Conservation (phyloP, 1,140 invertebrate genomes). For the Heliconius hewitsoni region DNA sequence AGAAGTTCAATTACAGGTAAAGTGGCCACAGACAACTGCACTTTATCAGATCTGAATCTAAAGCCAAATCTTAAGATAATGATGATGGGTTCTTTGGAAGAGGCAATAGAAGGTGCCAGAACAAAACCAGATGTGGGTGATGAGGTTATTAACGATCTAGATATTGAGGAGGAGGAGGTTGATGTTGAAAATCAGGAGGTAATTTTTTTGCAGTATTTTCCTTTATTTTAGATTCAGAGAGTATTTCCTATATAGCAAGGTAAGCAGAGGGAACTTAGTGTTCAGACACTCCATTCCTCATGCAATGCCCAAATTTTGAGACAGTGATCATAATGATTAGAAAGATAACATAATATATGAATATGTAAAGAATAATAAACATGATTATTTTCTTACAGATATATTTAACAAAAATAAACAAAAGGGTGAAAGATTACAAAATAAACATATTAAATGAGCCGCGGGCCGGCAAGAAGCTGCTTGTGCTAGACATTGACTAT, state of each 20-base stretch:
- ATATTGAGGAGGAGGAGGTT: slow-evolving; percentile 93
- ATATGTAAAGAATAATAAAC: no score
- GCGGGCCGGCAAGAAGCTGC: slow-evolving; percentile 91
- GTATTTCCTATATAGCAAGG: no score
- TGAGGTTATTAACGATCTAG: slow-evolving; percentile 93
- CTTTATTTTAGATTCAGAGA: no score
- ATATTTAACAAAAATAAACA: slow-evolving; percentile 90
- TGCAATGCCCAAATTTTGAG: no score
- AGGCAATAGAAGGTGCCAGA: slow-evolving; percentile 92
- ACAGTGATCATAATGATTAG: no score
- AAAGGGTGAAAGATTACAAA: slow-evolving; percentile 92
- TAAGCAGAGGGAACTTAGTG: no score
- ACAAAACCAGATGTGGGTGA: slow-evolving; percentile 90
- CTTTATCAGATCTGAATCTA: slow-evolving; percentile 86
- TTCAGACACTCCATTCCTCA: no score
- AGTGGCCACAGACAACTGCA: slow-evolving; percentile 88
- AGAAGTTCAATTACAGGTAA: slow-evolving; percentile 84
- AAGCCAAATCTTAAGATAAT: slow-evolving; percentile 96
- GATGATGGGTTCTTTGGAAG: slow-evolving; percentile 98
- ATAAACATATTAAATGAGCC: slow-evolving; percentile 91
- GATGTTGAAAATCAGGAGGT: slow-evolving; percentile 90
- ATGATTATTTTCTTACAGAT: slow-evolving; percentile 66
- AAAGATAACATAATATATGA: neutral
- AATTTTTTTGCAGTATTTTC: slow-evolving; percentile 2
- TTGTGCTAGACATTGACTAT: slow-evolving; percentile 98